Base-by-base conservation (phyloP, 1,140 invertebrate genomes). In the Drosophila lini region DNA sequence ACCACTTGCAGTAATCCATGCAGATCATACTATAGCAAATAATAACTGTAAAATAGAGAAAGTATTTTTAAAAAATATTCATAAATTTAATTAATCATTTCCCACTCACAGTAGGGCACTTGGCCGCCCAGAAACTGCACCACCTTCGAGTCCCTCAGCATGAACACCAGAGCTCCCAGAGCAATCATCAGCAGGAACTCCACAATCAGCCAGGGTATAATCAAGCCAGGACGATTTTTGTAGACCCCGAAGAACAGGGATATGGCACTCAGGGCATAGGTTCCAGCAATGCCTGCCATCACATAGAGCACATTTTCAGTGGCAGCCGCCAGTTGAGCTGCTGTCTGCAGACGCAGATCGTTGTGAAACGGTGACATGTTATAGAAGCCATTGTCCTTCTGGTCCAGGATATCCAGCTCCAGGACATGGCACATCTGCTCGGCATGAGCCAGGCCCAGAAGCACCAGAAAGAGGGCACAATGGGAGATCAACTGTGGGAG, bases 381-480 rank as follows among this genome's bases (percentile, higher is more conserved):
- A 10, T 92, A 92, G 67, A 85, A 91, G 0, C 86, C 91, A 59
- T 77, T 85, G 28, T 92, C 90, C 74, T 91, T 90, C 40, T 92
- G 91, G 74, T 92, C 91, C 64, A 85, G 55, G 41, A 92, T 92
- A 40, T 92, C 91, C 62, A 90, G 38, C n/a, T 82, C 82, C 5
- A 92, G 62, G 50, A 91, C 71, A 16, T 79, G 76, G 19, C 84
- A 81, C 80, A 92, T 91, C 74, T 92, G 89, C 45, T 92, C 91
- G 10, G 89, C 91, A 90, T 92, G 89, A 1, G 89, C 89, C 22
- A 92, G 50, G 16, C 91, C 90, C 11, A 92, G 38, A 2, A 92
- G 65, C 15, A 92, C 84, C 55, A 92, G 47, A 45, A 92, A 92
- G 8, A 92, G 74, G 15, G 88, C 47, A 15, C 91, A 81, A 50